These are phyloP conservation scores for Pollenia griseotomentosa DNA, from an alignment of 2,888 invertebrate species.

Conservation along the genomic window DNA sequence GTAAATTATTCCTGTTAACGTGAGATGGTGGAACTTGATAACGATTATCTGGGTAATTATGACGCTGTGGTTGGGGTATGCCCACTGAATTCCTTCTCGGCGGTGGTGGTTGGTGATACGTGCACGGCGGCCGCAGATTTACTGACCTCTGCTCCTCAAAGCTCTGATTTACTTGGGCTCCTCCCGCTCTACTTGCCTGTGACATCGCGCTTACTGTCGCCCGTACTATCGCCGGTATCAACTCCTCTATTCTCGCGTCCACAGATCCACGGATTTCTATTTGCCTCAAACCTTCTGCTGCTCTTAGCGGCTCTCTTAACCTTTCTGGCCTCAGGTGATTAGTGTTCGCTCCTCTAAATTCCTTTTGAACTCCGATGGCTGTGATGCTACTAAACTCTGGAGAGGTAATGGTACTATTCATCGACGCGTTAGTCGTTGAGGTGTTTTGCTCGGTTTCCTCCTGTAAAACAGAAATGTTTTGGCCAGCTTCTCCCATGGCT, in stretches of 20 bases:
- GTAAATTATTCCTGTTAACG: neutral
- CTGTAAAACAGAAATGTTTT: neutral
- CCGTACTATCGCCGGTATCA: neutral
- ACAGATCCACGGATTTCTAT: neutral
- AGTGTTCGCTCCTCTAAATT: neutral
- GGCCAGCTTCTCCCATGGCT: neutral
- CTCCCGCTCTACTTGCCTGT: neutral
- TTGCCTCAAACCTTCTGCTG: neutral
- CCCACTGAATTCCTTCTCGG: neutral
- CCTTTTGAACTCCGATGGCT: neutral
- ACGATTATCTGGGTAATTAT: neutral
- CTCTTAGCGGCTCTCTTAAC: neutral
- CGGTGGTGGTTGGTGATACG: neutral
- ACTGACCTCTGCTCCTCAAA: neutral
- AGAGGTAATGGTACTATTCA: neutral
- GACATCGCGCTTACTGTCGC: neutral
- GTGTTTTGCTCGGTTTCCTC: neutral
- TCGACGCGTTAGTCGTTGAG: neutral
- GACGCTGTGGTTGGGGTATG: neutral
- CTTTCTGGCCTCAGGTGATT: neutral
- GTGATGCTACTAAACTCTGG: slow-evolving; percentile 1
- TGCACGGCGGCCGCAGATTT: accelerated
- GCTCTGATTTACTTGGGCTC: too few relatives aligned
- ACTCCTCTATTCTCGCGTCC: neutral
- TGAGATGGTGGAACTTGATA: neutral